These are phyloP conservation scores for Caerostris darwini DNA, from an alignment of 1,140 invertebrate species.

Conservation along the genomic window DNA sequence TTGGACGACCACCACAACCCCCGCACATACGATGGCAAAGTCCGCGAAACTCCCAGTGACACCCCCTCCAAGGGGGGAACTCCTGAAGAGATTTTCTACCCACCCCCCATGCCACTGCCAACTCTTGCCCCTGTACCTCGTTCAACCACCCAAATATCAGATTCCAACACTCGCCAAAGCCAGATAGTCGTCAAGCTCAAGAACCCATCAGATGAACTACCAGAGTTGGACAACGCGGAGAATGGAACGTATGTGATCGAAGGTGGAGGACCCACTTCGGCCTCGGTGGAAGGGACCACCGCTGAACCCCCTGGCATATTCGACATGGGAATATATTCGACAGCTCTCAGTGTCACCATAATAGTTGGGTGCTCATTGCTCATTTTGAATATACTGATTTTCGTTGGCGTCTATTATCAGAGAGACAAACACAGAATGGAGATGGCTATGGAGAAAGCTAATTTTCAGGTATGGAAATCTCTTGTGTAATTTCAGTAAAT, in stretches of 20 bases:
- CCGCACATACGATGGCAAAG: conserved; percentile 82
- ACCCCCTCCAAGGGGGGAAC: not conserved
- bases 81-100: conserved; percentile 64
- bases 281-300: conserved; percentile 32
- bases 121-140: not conserved
- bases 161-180: conserved; percentile 9
- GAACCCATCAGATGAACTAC: not conserved
- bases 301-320: conserved; percentile 26
- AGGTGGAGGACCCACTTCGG: not conserved
- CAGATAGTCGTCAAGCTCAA: conserved; percentile 63
- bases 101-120: conserved; percentile 44
- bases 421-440: conserved; percentile 92
- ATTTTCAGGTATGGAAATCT: conserved; percentile 50
- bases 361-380: conserved; percentile 96
- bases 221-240: not conserved
- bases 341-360: conserved; percentile 94
- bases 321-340: conserved; percentile 86
- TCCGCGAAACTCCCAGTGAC: conserved; percentile 64
- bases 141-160: not conserved
- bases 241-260: conserved; percentile 28
- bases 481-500: no score
- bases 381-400: conserved; percentile 95
- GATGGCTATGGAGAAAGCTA: conserved; percentile 67
- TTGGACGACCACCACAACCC: conserved; percentile 86
- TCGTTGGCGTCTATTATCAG: conserved; percentile 96